phyloP scores from a whole-genome alignment of 2,888 invertebrate species.

The Drosophila meridionalis region DNA sequence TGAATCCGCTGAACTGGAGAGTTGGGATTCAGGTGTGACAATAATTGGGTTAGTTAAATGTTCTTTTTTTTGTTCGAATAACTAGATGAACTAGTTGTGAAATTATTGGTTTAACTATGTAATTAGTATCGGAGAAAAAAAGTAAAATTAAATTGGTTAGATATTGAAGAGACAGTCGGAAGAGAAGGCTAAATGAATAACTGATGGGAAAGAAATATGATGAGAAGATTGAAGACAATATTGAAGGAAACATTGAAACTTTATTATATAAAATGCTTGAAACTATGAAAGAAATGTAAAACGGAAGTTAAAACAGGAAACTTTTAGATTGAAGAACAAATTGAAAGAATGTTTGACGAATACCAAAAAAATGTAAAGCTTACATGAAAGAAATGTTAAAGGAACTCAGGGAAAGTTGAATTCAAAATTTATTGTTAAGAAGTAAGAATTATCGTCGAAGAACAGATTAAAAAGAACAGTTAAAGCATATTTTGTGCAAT shows the following conservation, averaged over 20 bases:
- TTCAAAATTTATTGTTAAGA: no score
- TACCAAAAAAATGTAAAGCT: no score
- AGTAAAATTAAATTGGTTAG: no score
- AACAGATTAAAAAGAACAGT: no score
- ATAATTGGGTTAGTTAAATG: conserved; percentile 32
- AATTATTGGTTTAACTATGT: background rate
- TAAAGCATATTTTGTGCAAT: no score
- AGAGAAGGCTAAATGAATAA: background rate
- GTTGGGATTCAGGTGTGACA: conserved; percentile 13
- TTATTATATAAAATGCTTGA: background rate
- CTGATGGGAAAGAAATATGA: background rate
- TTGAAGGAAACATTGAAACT: background rate
- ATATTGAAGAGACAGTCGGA: no score
- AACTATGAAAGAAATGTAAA: background rate
- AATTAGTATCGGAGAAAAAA: no score
- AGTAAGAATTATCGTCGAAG: no score
- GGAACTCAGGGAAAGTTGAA: no score
- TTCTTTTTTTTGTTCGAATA: background rate
- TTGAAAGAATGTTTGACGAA: background rate
- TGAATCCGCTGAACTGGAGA: conserved; percentile 18
- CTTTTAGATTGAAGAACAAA: background rate
- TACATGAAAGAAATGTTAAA: no score
- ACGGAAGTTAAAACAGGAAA: no score
- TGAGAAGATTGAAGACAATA: background rate
- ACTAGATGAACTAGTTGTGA: background rate